A percentile compares a stretch with the other conserved stretches of the same genome.
Evolutionary conservation across 2,797 vertebrate species (phyloP).

Genomic region (Thamnophis elegans): DNA sequence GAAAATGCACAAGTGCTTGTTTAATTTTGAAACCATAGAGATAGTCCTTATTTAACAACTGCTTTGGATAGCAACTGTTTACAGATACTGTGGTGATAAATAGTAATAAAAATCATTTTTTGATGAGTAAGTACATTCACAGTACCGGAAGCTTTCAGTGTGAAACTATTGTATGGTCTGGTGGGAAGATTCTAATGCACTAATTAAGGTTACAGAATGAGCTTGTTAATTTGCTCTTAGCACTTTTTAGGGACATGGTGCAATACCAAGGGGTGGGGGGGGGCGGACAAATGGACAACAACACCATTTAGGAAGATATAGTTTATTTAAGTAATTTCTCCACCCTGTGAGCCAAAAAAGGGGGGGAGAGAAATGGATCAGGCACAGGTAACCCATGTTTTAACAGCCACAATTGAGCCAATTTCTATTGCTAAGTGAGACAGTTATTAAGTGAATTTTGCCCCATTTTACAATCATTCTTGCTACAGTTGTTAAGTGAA

Average conservation of each 20-base stretch:
- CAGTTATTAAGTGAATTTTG: too few species aligned
- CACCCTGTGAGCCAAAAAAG: background rate
- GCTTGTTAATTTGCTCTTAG: background rate
- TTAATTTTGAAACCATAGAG: background rate
- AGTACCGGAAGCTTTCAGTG: background rate
- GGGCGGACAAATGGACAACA: too few species aligned
- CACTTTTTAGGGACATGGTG: background rate
- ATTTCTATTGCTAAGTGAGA: too few species aligned
- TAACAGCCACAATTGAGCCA: too few species aligned
- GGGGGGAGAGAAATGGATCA: background rate
- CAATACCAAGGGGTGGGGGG: too few species aligned
- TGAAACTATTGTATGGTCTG: background rate
- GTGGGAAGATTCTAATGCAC: too few species aligned
- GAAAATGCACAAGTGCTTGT: accelerated
- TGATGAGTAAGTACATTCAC: background rate
- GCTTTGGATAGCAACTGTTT: background rate
- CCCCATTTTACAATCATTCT: too few species aligned
- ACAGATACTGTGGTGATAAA: background rate
- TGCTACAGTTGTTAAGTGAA: too few species aligned
- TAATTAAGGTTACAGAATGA: background rate
- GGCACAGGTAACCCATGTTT: background rate
- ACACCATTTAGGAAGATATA: background rate
- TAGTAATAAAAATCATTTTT: background rate
- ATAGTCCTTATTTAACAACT: background rate
- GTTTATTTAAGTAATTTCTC: background rate